These are phyloP conservation scores for Sphaerodactylus townsendi DNA, from an alignment of 2,113 vertebrate species.

Conservation along the genomic window DNA sequence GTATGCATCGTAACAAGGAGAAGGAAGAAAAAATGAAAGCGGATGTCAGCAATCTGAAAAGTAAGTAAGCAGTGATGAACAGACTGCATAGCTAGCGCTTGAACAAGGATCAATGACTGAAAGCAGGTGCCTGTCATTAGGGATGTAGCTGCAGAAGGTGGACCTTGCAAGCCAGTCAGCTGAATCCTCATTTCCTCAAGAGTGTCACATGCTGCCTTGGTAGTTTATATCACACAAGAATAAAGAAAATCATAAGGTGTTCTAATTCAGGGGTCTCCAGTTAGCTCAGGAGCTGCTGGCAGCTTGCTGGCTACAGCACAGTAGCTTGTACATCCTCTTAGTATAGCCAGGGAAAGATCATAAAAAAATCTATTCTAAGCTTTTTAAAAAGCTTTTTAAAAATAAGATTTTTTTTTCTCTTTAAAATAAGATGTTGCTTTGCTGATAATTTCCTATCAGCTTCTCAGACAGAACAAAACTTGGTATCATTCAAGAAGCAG, in stretches of 20 bases:
- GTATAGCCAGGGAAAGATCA: too few relatives aligned
- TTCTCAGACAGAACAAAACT: too few relatives aligned
- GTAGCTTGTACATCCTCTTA: too few relatives aligned
- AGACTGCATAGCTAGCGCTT: not conserved
- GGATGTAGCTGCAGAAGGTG: not conserved
- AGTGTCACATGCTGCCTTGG: not conserved
- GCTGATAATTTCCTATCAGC: too few relatives aligned
- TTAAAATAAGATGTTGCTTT: too few relatives aligned
- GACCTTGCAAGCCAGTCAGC: not conserved
- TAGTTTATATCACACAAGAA: not conserved
- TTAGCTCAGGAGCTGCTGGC: too few relatives aligned
- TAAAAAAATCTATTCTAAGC: too few relatives aligned
- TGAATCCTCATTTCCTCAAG: not conserved
- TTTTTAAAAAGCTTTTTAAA: too few relatives aligned
- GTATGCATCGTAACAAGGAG: conserved; percentile 84
- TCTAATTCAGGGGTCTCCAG: not conserved
- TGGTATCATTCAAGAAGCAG: too few relatives aligned
- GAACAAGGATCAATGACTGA: not conserved
- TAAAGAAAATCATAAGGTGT: not conserved
- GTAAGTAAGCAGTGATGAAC: conserved; percentile 74
- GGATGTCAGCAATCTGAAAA: conserved; percentile 90
- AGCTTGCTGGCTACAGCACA: too few relatives aligned
- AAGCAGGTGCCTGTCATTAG: not conserved
- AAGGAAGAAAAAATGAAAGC: conserved; percentile 92
- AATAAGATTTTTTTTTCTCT: too few relatives aligned